phyloP scores from a whole-genome alignment of 2,797 vertebrate species.

The Amazona finschi region DNA sequence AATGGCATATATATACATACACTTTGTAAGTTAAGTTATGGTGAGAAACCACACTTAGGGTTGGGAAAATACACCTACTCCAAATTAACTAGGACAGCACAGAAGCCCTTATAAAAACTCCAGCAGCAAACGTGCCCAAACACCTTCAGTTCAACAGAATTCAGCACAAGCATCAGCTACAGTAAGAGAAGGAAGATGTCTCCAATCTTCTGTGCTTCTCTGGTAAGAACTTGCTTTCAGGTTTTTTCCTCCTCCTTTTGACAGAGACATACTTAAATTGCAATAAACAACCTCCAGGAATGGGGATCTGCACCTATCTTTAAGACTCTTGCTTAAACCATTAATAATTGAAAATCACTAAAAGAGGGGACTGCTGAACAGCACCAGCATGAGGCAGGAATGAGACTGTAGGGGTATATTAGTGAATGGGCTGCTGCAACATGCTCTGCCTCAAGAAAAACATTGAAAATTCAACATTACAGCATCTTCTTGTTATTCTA shows the following conservation, averaged over 20 bases:
- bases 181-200: not conserved
- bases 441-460: not conserved
- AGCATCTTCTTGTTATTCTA: not conserved
- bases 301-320: not conserved
- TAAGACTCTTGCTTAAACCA: not conserved
- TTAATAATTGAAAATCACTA: not conserved
- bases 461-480: not conserved
- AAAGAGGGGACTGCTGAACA: not conserved
- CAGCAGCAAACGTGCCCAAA: not conserved
- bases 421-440: rapidly evolving
- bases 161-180: not conserved
- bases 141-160: not conserved
- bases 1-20: not conserved
- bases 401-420: rapidly evolving
- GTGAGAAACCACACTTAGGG: slow-evolving; percentile 25
- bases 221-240: slow-evolving; percentile 8
- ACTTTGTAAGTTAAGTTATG: not conserved
- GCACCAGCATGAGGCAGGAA: not conserved
- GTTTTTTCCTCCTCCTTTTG: not conserved
- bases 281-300: not conserved
- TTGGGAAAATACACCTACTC: slow-evolving; percentile 20
- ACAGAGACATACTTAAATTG: not conserved
- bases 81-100: not conserved
- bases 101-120: slow-evolving; percentile 46
- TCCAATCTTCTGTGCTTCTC: not conserved